Evolutionary conservation across 2,888 invertebrate genomes (phyloP), one percentile per base, ranked within the genome.

Genomic region (Tolmerus cingulatus): DNA sequence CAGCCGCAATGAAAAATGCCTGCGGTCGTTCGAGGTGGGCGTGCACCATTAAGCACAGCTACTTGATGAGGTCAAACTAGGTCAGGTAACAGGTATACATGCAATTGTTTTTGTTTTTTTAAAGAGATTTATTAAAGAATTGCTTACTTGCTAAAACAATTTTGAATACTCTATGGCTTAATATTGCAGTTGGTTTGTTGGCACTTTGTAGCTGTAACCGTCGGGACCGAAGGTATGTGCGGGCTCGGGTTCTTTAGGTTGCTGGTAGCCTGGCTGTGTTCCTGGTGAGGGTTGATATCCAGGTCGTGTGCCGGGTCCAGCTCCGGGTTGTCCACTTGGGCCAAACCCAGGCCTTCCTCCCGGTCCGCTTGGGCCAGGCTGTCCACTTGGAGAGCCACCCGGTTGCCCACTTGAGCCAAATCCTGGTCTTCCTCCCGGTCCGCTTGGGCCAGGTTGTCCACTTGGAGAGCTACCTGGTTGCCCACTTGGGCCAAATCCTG

Each of bases 191-290:
- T 91, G 90, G 84, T 90, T 91, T 86, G 90, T 90, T 78, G 92
- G 92, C 88, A 92, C 91, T 88, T 92, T 92, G 88, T 92, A 92
- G 87, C 92, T 92, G 89, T 92, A 92, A 74, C 92, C 92, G 89
- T 92, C 92, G 46, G 91, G 91, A 46, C 92, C 92, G 4, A 90
- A 77, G 14, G 86, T 84, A 82, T 88, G 88, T 14, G 88, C 87
- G 66, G 88, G 88, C 34, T 87, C 85, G n/a, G 87, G 87, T 19
- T 87, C 87, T 74, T 78, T 23, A 55, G 86, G 76, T 30, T 34
- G 78, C 81, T 34, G 46, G 5, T 19, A 43, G 19, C 43, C 19
- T 43, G 30, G 27, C 34, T n/a, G 14, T n/a, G 87, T 40, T 57
- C 74, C 55, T 23, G 81, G 84, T 5, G 77, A 43, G 23, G 79